Conservation (phyloP, 2,888 invertebrate genomes). For the Linnaemya vulpina region DNA sequence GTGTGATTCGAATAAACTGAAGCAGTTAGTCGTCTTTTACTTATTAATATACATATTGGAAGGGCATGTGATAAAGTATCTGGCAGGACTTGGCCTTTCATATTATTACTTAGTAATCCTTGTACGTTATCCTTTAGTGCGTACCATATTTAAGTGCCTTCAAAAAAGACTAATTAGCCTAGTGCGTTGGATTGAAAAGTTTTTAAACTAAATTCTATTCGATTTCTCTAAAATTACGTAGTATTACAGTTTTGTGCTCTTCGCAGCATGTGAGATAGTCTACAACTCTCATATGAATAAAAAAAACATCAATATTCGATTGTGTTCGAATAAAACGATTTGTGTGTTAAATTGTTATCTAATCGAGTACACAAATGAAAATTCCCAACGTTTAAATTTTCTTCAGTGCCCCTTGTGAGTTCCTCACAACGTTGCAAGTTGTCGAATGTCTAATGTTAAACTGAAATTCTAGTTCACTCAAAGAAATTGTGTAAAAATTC, state of each 20-base stretch:
- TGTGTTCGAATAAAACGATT: background rate
- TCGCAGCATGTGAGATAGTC: slow-evolving; percentile 14
- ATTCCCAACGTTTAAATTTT: slow-evolving; percentile 54
- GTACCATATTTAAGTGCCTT: background rate
- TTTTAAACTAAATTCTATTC: background rate
- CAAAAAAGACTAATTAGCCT: background rate
- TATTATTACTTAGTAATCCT: background rate
- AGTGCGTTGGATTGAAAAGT: background rate
- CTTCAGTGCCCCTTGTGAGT: slow-evolving; percentile 56
- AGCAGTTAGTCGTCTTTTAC: no score
- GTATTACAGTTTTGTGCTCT: background rate
- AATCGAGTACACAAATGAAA: slow-evolving; percentile 22
- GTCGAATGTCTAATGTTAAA: slow-evolving; percentile 59
- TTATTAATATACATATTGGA: no score
- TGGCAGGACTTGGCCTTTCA: background rate
- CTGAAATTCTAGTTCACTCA: slow-evolving; percentile 50
- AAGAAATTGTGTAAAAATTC: slow-evolving; percentile 21
- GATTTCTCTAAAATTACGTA: background rate
- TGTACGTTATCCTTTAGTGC: background rate
- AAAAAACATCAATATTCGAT: background rate
- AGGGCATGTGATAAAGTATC: no score
- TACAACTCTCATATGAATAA: slow-evolving; percentile 2
- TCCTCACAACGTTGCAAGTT: slow-evolving; percentile 58
- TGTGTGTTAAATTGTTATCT: slow-evolving; percentile 7
- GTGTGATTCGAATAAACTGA: no score